These are phyloP conservation scores for Lordiphosa collinella DNA, from an alignment of 1,140 invertebrate genomes.

Conservation along the genomic window DNA sequence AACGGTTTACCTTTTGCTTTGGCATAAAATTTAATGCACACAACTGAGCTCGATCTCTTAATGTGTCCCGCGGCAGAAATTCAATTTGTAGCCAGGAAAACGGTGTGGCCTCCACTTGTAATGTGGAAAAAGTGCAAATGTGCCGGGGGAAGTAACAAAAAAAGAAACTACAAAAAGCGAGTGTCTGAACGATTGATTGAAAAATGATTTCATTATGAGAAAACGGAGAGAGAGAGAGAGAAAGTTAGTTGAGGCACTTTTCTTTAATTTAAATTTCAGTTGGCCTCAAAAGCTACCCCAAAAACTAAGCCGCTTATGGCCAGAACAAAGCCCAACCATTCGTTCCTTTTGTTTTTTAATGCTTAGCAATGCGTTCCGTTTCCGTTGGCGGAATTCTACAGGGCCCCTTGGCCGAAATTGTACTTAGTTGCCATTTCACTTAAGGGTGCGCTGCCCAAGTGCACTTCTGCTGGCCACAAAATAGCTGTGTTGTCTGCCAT, in stretches of 20 bases:
- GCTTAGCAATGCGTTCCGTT: constrained; percentile 26
- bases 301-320: constrained; percentile 69
- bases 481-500: constrained; percentile 44
- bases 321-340: constrained; percentile 25
- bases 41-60: constrained; percentile 34
- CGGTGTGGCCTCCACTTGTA: background rate
- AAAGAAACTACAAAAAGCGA: too few species aligned
- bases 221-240: too few species aligned
- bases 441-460: constrained; percentile 67
- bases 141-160: too few species aligned
- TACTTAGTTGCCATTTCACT: constrained; percentile 68
- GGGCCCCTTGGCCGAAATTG: constrained; percentile 33
- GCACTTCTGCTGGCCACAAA: constrained; percentile 64
- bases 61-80: constrained; percentile 77
- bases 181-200: constrained; percentile 59
- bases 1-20: constrained; percentile 18
- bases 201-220: constrained; percentile 74
- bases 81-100: constrained; percentile 63
- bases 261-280: constrained; percentile 40
- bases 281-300: constrained; percentile 26
- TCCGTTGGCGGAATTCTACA: constrained; percentile 9
- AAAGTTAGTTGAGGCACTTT: constrained; percentile 49
- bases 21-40: constrained; percentile 72
- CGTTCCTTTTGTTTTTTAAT: constrained; percentile 53
- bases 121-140: constrained; percentile 73